Conservation (phyloP, 2,797 vertebrate genomes). For the Limosa lapponica region DNA sequence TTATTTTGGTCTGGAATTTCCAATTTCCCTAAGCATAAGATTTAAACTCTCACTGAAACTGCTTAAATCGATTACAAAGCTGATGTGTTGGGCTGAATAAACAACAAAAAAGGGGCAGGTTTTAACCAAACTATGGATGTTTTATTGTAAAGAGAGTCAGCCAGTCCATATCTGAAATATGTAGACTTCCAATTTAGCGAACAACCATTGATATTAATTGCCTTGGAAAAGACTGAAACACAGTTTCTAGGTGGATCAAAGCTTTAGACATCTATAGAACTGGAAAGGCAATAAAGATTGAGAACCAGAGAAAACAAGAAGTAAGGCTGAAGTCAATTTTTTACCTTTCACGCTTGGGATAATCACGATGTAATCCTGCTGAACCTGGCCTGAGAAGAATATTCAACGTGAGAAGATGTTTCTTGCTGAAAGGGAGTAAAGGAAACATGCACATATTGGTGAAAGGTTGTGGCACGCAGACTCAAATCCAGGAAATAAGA, state of each 20-base stretch:
- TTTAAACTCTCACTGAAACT: neutral
- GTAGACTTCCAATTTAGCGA: neutral
- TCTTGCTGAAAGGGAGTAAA: neutral
- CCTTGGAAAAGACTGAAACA: neutral
- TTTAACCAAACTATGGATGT: neutral
- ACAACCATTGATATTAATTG: neutral
- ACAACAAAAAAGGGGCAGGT: neutral
- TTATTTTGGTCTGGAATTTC: neutral
- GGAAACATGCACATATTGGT: neutral
- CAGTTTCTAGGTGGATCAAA: neutral
- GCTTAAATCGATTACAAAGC: neutral
- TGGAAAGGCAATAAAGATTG: neutral
- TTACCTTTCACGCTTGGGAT: neutral
- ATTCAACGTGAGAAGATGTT: neutral
- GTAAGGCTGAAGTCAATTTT: neutral
- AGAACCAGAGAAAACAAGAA: neutral
- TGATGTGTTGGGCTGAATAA: neutral
- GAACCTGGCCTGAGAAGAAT: neutral
- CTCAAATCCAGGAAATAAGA: constrained; percentile 6
- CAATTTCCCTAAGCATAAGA: neutral
- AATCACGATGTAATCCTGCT: neutral
- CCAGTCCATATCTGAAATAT: neutral
- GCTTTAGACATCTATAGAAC: neutral
- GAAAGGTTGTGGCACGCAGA: neutral
- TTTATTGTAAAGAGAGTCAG: neutral